These are phyloP conservation scores for Leuciscus idus DNA, from an alignment of 2,113 vertebrate species.

Conservation along the genomic window DNA sequence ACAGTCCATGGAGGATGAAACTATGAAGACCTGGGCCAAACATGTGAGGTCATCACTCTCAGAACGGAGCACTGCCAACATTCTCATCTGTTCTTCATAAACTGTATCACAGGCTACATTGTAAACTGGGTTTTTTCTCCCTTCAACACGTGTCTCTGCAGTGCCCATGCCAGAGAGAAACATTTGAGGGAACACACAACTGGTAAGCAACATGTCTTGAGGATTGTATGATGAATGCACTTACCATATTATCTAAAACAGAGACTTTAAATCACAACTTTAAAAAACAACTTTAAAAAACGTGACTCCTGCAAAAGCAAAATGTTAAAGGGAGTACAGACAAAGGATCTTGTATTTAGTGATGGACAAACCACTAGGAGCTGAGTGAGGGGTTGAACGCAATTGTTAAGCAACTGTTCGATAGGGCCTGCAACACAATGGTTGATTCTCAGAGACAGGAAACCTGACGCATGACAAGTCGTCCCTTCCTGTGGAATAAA, in stretches of 20 bases:
- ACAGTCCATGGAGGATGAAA: constrained; percentile 19
- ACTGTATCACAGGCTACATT: constrained; percentile 46
- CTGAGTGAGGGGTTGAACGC: neutral
- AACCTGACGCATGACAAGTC: constrained; percentile 34
- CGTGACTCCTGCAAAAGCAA: neutral
- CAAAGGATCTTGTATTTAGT: neutral
- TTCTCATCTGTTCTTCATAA: constrained; percentile 54
- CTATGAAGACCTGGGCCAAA: constrained; percentile 27
- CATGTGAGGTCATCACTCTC: constrained; percentile 25
- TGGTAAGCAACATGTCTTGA: constrained; percentile 13
- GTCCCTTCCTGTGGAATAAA: constrained; percentile 33
- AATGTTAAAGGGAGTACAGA: constrained; percentile 7
- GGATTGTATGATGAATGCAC: neutral
- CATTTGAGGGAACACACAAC: constrained; percentile 32
- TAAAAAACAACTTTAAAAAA: neutral
- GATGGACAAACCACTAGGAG: neutral
- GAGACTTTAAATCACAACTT: too few species aligned
- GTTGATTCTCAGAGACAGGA: constrained; percentile 36
- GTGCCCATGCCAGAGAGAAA: neutral
- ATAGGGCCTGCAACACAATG: constrained; percentile 33
- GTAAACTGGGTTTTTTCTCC: constrained; percentile 45
- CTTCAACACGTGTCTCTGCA: constrained; percentile 38
- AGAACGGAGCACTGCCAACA: constrained; percentile 50
- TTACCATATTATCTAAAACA: too few species aligned
- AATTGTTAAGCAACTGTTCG: constrained; percentile 11